phyloP scores from a whole-genome alignment of 2,113 vertebrate genomes.

The Orycteropus afer region DNA sequence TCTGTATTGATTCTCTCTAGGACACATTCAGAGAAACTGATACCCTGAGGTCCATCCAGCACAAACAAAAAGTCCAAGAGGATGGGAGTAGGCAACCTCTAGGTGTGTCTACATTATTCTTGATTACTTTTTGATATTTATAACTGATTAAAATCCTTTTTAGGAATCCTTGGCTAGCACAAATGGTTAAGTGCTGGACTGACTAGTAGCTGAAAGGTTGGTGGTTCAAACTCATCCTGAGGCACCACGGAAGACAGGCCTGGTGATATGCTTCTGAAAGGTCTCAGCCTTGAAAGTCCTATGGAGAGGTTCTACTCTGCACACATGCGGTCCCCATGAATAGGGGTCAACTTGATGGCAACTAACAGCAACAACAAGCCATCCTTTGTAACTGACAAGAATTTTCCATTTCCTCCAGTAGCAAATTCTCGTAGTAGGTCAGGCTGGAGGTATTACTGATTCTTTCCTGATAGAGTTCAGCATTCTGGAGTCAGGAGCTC shows the following conservation, averaged over 20 bases:
- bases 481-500: neutral
- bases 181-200: no score
- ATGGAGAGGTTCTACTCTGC: no score
- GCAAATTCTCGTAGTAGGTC: neutral
- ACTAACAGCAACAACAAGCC: no score
- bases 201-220: no score
- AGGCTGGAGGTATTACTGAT: neutral
- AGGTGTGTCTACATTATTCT: neutral
- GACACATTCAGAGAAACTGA: neutral
- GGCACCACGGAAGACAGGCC: no score
- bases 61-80: neutral
- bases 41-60: neutral
- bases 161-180: no score
- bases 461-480: neutral
- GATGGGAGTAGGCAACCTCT: neutral
- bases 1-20: no score
- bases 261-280: no score
- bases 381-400: neutral
- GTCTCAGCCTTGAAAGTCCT: no score
- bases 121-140: neutral
- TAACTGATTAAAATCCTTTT: neutral
- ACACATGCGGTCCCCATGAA: no score
- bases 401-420: neutral
- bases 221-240: no score
- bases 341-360: no score